A percentile compares a stretch with the other conserved stretches of the same genome.
These are phyloP conservation scores for Nestor notabilis DNA, from an alignment of 2,113 vertebrate species.

Conservation along the genomic window DNA sequence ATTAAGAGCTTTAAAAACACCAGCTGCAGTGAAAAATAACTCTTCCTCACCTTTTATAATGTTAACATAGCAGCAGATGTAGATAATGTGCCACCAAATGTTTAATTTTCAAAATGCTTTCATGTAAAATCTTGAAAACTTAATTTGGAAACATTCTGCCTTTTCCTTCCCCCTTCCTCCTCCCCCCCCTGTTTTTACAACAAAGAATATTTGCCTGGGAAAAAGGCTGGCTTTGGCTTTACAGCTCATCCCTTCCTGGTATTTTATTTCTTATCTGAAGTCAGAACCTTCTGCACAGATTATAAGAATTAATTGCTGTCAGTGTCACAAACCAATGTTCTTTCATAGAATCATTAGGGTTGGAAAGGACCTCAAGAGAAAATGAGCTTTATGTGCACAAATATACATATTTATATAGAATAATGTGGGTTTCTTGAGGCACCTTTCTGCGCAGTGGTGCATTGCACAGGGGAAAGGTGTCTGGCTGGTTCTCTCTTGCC, in stretches of 20 bases:
- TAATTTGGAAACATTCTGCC: neutral
- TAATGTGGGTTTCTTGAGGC: neutral
- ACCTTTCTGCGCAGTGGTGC: neutral
- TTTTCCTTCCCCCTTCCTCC: neutral
- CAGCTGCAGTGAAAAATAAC: neutral
- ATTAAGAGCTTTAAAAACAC: neutral
- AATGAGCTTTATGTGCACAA: neutral
- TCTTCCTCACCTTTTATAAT: neutral
- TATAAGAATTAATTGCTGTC: neutral
- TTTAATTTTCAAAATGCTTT: neutral
- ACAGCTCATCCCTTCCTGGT: neutral
- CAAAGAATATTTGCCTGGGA: neutral
- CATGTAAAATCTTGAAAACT: neutral
- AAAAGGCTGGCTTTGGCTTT: neutral
- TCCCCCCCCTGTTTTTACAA: neutral
- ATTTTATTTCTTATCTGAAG: constrained; percentile 1
- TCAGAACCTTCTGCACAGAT: neutral
- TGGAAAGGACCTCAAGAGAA: neutral
- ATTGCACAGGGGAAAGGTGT: neutral
- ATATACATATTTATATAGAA: neutral
- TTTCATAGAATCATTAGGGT: neutral
- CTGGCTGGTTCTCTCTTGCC: neutral
- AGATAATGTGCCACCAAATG: neutral
- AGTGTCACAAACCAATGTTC: neutral
- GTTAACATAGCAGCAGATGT: neutral